A percentile compares a stretch with the other conserved stretches of the same genome.
Conservation (phyloP, 2,113 vertebrate species). For the Puma concolor region DNA sequence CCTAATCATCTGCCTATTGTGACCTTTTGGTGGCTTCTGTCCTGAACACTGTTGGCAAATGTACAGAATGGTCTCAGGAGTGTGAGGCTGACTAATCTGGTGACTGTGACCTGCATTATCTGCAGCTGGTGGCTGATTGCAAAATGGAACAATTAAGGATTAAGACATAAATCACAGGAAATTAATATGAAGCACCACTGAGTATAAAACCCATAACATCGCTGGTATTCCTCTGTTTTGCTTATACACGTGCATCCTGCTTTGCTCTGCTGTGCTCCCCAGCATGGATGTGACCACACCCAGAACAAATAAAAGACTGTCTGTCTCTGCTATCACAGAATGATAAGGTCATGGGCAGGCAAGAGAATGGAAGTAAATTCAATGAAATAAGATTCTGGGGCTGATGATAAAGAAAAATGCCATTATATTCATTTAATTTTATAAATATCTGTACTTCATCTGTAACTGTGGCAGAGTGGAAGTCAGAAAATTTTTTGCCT, state of each 20-base stretch:
- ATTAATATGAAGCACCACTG: constrained; percentile 30
- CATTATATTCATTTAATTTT: constrained; percentile 16
- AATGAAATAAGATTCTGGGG: constrained; percentile 33
- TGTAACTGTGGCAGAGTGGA: background rate
- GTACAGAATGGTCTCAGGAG: background rate
- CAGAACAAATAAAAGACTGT: constrained; percentile 56
- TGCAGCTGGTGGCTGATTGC: constrained; percentile 46
- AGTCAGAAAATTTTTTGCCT: background rate
- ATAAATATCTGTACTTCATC: background rate
- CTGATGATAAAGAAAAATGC: constrained; percentile 33
- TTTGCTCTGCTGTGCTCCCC: background rate
- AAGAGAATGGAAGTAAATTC: constrained; percentile 29
- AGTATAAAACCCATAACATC: constrained; percentile 15
- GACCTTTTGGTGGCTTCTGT: background rate
- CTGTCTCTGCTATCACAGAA: background rate
- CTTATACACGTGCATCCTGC: constrained; percentile 68
- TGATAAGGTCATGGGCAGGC: background rate
- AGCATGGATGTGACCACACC: constrained; percentile 50
- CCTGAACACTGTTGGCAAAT: background rate
- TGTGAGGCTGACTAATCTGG: constrained; percentile 26
- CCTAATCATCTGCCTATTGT: background rate
- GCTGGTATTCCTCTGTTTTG: constrained; percentile 6
- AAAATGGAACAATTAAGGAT: constrained; percentile 55
- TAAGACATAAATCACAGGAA: constrained; percentile 64
- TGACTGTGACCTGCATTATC: constrained; percentile 51